Base-by-base conservation (phyloP, 2,113 vertebrate species). In the Lipophrys pholis region DNA sequence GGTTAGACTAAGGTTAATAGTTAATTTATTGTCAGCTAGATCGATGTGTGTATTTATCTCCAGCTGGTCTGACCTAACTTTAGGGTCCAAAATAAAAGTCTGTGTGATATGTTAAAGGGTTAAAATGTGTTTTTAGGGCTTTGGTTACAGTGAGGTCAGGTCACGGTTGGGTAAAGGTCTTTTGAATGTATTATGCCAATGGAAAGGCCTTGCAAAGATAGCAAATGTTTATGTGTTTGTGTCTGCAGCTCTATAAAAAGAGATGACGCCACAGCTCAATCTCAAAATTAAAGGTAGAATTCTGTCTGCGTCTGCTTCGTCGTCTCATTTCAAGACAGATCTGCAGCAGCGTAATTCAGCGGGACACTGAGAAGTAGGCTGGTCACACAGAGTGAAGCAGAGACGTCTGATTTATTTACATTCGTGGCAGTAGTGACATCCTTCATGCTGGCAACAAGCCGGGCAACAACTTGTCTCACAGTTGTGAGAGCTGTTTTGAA, bases 401-500 rank as follows among this genome's bases (percentile, higher is more conserved):
- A 72, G 15, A 45, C 36, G 1, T n/a, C 35, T 70, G 64, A 56
- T 83, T 75, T 80, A 9, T 72, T 80, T 83, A 6, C 41, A 3
- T 41, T 4, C 2, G n/a, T 56, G 46, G 79, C 52, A 56, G 36
- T 46, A 5, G 14, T 49, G 54, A 58, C 73, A 59, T 52, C 73
- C 62, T 56, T 39, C 9, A 43, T 21, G 39, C 30, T 60, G 46
- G 62, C 65, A 36, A 46, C 59, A 46, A 54, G 66, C 68, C 8
- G 35, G 72, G 11, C 61, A 69, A 62, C 78, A 78, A 88, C 89
- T 89, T 86, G 30, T 84, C 84, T 88, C 73, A 84, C 85, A 71
- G 73, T 79, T 65, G 70, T 50, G 75, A 70, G 64, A 75, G 81
- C 78, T 91, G 88, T 89, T 88, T 87, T 86, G 78, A 84, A 84